Conservation (phyloP, 2,113 vertebrate genomes). For the Galeopterus variegatus region DNA sequence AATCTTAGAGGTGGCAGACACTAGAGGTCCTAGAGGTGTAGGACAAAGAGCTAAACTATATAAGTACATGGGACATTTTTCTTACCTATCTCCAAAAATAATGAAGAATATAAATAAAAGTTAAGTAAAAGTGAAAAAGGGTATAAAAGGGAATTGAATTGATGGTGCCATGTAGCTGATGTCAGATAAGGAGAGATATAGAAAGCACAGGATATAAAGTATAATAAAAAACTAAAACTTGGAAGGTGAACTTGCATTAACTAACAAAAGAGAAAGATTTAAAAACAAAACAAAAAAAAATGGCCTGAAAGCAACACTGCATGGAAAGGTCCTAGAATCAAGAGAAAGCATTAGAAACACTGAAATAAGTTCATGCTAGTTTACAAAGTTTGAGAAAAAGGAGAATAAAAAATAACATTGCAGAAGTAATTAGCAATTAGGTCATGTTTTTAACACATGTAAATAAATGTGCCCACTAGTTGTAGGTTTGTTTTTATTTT, state of each 20-base stretch:
- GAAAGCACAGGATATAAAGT: neutral
- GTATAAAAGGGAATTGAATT: neutral
- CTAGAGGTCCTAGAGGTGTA: no score
- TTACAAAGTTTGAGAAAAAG: neutral
- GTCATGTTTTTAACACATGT: neutral
- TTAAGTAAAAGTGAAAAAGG: neutral
- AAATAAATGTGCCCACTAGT: neutral
- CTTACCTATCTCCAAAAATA: neutral
- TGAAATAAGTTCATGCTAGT: neutral
- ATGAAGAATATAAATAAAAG: neutral
- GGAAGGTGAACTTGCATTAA: neutral
- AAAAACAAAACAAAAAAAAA: no score
- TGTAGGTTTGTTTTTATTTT: neutral
- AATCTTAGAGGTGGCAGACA: neutral
- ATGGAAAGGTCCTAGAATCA: neutral
- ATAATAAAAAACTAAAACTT: neutral
- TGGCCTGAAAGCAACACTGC: neutral
- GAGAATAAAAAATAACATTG: neutral
- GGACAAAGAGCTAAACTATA: neutral
- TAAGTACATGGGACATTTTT: neutral
- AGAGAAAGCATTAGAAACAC: neutral
- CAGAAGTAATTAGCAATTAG: neutral
- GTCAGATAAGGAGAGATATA: neutral
- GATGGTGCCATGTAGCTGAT: neutral
- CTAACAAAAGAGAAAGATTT: neutral